phyloP scores from a whole-genome alignment of 1,140 invertebrate genomes.

The Hylaeus anthracinus region DNA sequence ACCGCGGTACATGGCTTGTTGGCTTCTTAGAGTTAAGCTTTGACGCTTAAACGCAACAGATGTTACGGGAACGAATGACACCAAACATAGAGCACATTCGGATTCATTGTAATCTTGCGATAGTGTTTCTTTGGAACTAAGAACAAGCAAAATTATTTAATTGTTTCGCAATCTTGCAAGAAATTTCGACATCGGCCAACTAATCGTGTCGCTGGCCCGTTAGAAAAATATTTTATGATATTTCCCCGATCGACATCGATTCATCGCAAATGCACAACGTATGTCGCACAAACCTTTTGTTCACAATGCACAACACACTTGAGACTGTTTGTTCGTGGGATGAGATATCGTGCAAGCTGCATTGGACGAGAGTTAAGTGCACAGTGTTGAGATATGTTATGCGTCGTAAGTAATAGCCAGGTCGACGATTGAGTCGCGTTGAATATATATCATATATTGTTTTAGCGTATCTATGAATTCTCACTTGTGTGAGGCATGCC shows the following conservation, averaged over 20 bases:
- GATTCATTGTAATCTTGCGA: background rate
- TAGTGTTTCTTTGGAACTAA: no score
- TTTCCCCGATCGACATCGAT: constrained; percentile 32
- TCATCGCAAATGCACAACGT: constrained; percentile 48
- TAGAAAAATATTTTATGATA: background rate
- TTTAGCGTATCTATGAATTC: constrained; percentile 54
- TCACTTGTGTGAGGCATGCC: constrained; percentile 60
- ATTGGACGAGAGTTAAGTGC: constrained; percentile 62
- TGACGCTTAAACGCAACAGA: constrained; percentile 53
- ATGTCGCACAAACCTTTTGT: constrained; percentile 55
- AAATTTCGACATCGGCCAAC: no score
- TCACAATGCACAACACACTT: constrained; percentile 60
- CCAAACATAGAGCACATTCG: background rate
- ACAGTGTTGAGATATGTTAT: constrained; percentile 62
- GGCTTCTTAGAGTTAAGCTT: constrained; percentile 67
- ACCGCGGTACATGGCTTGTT: constrained; percentile 57
- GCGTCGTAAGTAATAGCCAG: constrained; percentile 58
- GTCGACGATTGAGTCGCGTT: constrained; percentile 34
- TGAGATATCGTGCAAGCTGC: constrained; percentile 64
- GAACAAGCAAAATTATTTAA: no score
- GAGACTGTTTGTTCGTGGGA: constrained; percentile 62
- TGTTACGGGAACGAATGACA: constrained; percentile 1
- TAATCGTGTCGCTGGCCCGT: no score
- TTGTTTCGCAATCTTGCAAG: no score
- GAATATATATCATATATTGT: constrained; percentile 36